These are phyloP conservation scores for Acanthurus leucopareius DNA, from an alignment of 2,797 vertebrate genomes.

Conservation along the genomic window DNA sequence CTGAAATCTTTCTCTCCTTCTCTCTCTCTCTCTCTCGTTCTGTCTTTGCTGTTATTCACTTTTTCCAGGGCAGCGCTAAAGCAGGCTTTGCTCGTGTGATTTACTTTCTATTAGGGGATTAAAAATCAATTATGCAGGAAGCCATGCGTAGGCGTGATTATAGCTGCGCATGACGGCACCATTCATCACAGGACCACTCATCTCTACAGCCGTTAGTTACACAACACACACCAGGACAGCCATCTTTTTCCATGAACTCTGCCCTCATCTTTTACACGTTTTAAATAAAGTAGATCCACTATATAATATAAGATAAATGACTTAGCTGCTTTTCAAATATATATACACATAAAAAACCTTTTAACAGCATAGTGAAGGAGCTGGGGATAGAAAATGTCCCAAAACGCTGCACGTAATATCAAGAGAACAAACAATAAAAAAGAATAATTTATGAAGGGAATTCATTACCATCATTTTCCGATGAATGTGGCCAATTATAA, in stretches of 20 bases:
- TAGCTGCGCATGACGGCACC: constrained; percentile 83
- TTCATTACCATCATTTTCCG: constrained; percentile 46
- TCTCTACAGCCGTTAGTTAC: constrained; percentile 83
- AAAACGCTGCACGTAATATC: constrained; percentile 22
- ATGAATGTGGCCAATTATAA: constrained; percentile 58
- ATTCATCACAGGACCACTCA: constrained; percentile 87
- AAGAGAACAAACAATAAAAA: constrained; percentile 22
- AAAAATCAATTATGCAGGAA: constrained; percentile 91
- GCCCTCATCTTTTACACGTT: constrained; percentile 73
- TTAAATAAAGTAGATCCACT: constrained; percentile 54
- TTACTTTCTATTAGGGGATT: constrained; percentile 91
- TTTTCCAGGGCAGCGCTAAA: constrained; percentile 67
- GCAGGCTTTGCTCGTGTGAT: constrained; percentile 85
- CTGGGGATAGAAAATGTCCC: constrained; percentile 4
- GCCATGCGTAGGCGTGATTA: constrained; percentile 88
- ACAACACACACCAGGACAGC: constrained; percentile 75
- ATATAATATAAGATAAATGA: constrained; percentile 63
- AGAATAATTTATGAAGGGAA: constrained; percentile 29
- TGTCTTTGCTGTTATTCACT: constrained; percentile 60
- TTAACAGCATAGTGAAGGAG: constrained; percentile 7
- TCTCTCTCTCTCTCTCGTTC: too few species aligned
- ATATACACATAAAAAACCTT: not conserved
- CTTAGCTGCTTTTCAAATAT: constrained; percentile 28
- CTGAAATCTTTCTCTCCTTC: constrained; percentile 22
- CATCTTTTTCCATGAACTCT: constrained; percentile 78